Conservation (phyloP, 2,113 vertebrate species). For the Sylvia atricapilla region DNA sequence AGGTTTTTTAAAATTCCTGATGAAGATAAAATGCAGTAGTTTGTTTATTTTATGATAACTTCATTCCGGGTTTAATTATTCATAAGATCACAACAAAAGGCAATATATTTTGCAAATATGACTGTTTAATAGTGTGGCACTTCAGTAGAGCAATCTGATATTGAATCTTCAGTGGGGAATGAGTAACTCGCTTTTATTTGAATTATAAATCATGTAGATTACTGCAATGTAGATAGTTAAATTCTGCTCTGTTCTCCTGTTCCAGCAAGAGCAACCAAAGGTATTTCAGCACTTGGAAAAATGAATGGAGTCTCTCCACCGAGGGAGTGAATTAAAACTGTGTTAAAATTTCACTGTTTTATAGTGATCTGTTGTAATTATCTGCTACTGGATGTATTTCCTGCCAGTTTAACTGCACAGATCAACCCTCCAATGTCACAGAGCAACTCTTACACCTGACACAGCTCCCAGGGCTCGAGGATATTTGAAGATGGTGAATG, state of each 20-base stretch:
- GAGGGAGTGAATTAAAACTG: not conserved
- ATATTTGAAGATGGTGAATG: not conserved
- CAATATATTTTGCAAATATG: conserved; percentile 14
- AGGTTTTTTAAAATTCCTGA: not conserved
- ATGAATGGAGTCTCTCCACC: not conserved
- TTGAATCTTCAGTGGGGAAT: not conserved
- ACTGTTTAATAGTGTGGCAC: not conserved
- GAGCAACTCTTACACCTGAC: not conserved
- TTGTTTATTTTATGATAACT: conserved; percentile 19
- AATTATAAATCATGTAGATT: not conserved
- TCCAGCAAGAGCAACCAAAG: not conserved
- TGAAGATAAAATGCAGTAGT: conserved; percentile 8
- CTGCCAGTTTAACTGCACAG: not conserved
- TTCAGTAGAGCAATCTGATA: not conserved
- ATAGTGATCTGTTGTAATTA: not conserved
- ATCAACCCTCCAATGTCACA: not conserved
- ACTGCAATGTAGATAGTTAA: not conserved
- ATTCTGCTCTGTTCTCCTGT: not conserved
- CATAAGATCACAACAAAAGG: not conserved
- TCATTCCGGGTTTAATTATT: conserved; percentile 36
- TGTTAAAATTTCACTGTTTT: not conserved
- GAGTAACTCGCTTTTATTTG: not conserved
- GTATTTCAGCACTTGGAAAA: not conserved
- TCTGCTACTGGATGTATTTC: not conserved
- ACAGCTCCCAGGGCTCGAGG: not conserved